These are phyloP conservation scores for Beris morrisii DNA, from an alignment of 2,888 invertebrate species.

Conservation along the genomic window DNA sequence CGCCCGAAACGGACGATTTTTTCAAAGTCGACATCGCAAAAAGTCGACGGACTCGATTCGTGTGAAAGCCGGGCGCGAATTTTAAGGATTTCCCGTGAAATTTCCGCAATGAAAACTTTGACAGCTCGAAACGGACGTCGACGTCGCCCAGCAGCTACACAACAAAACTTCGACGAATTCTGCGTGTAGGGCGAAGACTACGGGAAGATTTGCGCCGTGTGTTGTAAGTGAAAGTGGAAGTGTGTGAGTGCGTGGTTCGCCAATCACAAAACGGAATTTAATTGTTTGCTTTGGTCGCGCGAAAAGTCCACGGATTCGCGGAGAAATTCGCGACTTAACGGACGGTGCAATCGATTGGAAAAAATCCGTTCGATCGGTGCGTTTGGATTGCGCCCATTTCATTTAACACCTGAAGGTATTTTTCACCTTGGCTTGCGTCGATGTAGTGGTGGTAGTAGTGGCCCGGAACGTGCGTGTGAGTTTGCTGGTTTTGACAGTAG, in stretches of 20 bases:
- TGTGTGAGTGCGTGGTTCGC: slow-evolving; percentile 18
- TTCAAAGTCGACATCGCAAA: background rate
- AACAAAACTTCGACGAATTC: background rate
- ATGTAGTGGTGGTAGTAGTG: background rate
- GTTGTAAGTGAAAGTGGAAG: background rate
- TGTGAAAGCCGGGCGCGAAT: background rate
- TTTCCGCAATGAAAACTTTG: background rate
- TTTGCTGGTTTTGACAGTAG: background rate
- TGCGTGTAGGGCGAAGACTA: slow-evolving; percentile 11
- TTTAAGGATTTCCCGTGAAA: background rate
- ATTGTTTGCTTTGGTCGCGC: no score
- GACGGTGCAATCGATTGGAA: background rate
- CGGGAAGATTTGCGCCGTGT: slow-evolving; percentile 1
- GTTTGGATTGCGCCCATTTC: no score
- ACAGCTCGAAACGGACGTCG: background rate
- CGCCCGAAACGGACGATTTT: background rate
- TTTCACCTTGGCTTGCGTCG: background rate
- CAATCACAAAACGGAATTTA: slow-evolving; percentile 5
- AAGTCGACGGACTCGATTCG: background rate
- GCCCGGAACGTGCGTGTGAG: slow-evolving; percentile 7
- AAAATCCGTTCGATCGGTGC: no score
- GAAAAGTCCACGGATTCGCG: background rate
- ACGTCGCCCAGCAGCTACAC: background rate
- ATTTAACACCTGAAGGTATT: no score
- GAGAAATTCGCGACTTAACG: background rate